Conservation (phyloP, 2,797 vertebrate genomes). For the Poeciliopsis gracilis region DNA sequence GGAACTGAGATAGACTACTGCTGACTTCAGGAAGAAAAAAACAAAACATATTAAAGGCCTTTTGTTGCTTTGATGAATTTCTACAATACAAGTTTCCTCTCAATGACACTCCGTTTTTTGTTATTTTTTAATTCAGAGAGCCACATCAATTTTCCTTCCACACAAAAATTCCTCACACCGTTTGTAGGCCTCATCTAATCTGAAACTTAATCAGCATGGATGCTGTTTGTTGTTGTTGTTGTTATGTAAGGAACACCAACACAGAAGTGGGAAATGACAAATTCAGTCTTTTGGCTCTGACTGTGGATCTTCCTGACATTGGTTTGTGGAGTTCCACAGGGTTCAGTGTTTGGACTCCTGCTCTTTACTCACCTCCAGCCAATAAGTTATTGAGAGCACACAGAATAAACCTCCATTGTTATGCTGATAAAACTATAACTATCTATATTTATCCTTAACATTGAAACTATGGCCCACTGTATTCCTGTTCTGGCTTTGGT, state of each 20-base stretch:
- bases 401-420: background rate
- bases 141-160: background rate
- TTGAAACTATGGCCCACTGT: background rate
- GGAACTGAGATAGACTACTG: slow-evolving; percentile 9
- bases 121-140: background rate
- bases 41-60: slow-evolving; percentile 1
- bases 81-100: background rate
- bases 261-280: background rate
- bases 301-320: background rate
- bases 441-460: background rate
- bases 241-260: background rate
- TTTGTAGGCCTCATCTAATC: background rate
- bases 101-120: background rate
- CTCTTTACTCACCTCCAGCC: background rate
- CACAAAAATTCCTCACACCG: background rate
- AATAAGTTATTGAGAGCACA: background rate
- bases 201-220: background rate
- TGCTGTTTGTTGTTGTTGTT: background rate
- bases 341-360: background rate
- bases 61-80: background rate
- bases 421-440: background rate
- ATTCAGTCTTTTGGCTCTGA: background rate
- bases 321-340: background rate
- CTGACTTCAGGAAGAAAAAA: slow-evolving; percentile 21
- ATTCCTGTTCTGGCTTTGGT: background rate